phyloP scores from a whole-genome alignment of 37 sponge, comb jelly and placozoan genomes.

The Bolinopsis microptera region DNA sequence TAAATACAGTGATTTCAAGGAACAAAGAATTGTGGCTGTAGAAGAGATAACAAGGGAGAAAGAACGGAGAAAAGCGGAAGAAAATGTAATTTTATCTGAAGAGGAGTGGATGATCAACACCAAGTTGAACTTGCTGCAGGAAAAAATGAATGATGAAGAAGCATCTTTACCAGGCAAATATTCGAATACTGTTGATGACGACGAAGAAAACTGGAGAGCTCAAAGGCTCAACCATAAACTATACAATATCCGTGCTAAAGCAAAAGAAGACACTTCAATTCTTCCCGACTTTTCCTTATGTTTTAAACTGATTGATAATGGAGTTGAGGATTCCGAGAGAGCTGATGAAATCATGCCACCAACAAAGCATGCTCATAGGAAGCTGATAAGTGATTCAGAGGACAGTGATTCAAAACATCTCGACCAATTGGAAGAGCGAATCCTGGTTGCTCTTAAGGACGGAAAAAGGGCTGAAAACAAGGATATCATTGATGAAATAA shows the following conservation, averaged over 20 bases:
- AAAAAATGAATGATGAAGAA: background rate
- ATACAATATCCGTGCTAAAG: background rate
- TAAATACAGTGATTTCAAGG: background rate
- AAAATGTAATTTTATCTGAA: background rate
- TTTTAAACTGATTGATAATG: background rate
- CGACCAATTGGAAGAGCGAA: background rate
- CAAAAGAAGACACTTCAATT: background rate
- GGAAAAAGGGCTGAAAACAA: background rate
- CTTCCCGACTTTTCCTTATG: background rate
- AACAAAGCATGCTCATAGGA: background rate
- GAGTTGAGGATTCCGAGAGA: background rate
- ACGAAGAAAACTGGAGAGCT: background rate
- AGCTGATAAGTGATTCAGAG: background rate
- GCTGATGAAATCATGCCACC: background rate
- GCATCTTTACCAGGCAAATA: background rate
- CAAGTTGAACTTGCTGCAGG: background rate
- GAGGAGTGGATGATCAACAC: background rate
- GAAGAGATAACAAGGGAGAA: background rate
- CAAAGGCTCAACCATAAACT: background rate
- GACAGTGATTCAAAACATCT: background rate
- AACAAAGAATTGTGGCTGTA: background rate
- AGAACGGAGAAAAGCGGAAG: background rate
- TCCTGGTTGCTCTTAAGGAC: background rate
- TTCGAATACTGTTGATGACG: background rate
- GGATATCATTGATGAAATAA: background rate